Percentiles rank a stretch among this genome's conserved stretches.
phyloP scores from a whole-genome alignment of 92 coral and sea anemone species.

The Hydrozoanthus gracilis region DNA sequence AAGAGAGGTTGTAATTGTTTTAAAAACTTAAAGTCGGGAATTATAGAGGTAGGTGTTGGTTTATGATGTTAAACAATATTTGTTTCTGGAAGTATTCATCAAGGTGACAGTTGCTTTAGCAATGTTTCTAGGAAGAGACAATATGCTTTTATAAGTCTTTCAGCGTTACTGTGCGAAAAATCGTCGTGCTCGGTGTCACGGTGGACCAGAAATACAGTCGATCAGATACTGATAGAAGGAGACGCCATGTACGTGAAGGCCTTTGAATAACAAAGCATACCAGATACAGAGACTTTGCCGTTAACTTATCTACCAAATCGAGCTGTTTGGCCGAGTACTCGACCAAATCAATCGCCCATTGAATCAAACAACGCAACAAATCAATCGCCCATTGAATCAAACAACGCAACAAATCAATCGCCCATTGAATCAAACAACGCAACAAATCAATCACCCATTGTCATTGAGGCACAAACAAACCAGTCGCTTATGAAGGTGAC shows the following conservation, averaged over 20 bases:
- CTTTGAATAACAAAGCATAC: slow-evolving; percentile 30
- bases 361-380: slow-evolving; percentile 31
- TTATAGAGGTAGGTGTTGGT: slow-evolving; percentile 22
- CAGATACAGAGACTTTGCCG: slow-evolving; percentile 32
- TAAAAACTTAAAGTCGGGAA: slow-evolving; percentile 21
- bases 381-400: slow-evolving; percentile 22
- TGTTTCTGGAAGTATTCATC: slow-evolving; percentile 43
- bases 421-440: slow-evolving; percentile 29
- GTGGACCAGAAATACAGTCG: slow-evolving; percentile 54
- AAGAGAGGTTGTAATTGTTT: too few relatives aligned
- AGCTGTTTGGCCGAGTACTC: slow-evolving; percentile 21
- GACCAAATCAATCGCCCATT: background rate
- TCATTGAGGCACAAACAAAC: slow-evolving; percentile 32
- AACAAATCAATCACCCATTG: slow-evolving; percentile 27
- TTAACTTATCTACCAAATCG: slow-evolving; percentile 32
- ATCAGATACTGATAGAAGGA: slow-evolving; percentile 41
- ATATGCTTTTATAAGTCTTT: too few relatives aligned
- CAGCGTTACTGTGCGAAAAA: too few relatives aligned
- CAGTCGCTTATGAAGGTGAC: slow-evolving; percentile 29
- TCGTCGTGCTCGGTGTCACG: slow-evolving; percentile 27
- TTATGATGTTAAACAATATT: too few relatives aligned
- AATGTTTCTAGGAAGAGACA: too few relatives aligned
- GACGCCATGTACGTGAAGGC: slow-evolving; percentile 47
- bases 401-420: too few relatives aligned
- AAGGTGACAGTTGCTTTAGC: too few relatives aligned